Evolutionary conservation across 2,113 vertebrate genomes (phyloP).

Genomic region (Nerophis ophidion): DNA sequence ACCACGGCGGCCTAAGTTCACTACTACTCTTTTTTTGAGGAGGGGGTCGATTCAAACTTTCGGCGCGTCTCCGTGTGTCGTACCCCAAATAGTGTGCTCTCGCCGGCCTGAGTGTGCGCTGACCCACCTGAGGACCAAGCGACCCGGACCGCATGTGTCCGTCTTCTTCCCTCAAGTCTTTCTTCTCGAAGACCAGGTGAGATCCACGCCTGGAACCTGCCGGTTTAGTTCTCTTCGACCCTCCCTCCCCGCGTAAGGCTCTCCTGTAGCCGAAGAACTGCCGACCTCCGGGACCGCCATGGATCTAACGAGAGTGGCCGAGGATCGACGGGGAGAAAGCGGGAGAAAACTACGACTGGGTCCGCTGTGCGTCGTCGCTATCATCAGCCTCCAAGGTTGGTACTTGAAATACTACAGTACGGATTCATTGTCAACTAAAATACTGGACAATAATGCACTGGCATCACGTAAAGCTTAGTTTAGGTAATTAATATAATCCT

Average conservation of each 20-base stretch:
- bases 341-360: constrained; percentile 31
- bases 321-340: constrained; percentile 27
- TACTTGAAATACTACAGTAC: not conserved
- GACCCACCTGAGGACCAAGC: constrained; percentile 14
- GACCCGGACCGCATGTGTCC: constrained; percentile 34
- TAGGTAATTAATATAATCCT: not conserved
- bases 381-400: constrained; percentile 68
- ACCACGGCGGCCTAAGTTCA: not conserved
- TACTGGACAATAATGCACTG: not conserved
- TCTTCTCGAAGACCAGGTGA: constrained; percentile 33
- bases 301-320: constrained; percentile 42
- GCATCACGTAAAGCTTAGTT: not conserved
- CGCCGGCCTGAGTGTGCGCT: not conserved
- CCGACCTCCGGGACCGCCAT: constrained; percentile 39
- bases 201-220: constrained; percentile 29
- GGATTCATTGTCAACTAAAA: no score
- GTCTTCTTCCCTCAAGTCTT: constrained; percentile 17
- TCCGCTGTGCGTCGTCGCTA: constrained; percentile 26
- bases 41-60: constrained; percentile 46
- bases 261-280: constrained; percentile 12
- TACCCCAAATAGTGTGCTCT: not conserved
- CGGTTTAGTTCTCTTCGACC: constrained; percentile 12
- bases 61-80: constrained; percentile 13
- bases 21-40: constrained; percentile 16
- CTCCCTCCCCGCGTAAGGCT: constrained; percentile 8